Evolutionary conservation across 2,888 invertebrate genomes (phyloP).

Genomic region (Tetragnatha montana): DNA sequence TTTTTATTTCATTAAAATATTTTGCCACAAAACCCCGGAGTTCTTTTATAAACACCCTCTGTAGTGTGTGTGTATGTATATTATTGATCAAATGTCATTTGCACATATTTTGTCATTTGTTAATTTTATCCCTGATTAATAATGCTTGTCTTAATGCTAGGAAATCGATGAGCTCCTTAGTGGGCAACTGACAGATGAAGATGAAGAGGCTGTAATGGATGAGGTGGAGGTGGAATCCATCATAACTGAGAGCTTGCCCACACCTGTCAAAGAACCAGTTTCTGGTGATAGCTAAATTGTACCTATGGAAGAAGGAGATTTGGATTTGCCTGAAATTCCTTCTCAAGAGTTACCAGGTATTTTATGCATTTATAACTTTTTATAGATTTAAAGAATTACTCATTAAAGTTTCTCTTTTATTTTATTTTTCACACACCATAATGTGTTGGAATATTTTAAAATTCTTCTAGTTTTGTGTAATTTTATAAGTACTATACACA

Average conservation of each 20-base stretch:
- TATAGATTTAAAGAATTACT: not conserved
- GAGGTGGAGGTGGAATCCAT: constrained; percentile 70
- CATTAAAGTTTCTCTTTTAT: not conserved
- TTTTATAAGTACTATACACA: not conserved
- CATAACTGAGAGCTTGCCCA: constrained; percentile 66
- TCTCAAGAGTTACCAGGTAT: constrained; percentile 50
- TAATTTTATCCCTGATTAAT: too few species aligned
- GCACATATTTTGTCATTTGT: not conserved
- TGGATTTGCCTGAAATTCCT: constrained; percentile 65
- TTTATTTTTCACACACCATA: not conserved
- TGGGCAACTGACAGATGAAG: constrained; percentile 62
- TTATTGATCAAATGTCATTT: not conserved
- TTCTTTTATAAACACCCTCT: too few species aligned
- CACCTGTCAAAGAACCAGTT: constrained; percentile 31
- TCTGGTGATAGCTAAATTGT: constrained; percentile 11
- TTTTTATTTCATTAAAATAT: too few species aligned
- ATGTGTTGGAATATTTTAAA: not conserved
- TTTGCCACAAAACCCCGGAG: too few species aligned
- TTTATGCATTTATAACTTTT: not conserved
- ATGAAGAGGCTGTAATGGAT: constrained; percentile 69
- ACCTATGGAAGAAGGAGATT: constrained; percentile 25
- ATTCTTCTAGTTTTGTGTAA: not conserved
- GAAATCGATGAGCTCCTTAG: constrained; percentile 72
- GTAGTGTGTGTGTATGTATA: too few species aligned
- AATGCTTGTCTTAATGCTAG: constrained; percentile 16